phyloP scores from a whole-genome alignment of 2,797 vertebrate genomes.

The Siniperca undulata region DNA sequence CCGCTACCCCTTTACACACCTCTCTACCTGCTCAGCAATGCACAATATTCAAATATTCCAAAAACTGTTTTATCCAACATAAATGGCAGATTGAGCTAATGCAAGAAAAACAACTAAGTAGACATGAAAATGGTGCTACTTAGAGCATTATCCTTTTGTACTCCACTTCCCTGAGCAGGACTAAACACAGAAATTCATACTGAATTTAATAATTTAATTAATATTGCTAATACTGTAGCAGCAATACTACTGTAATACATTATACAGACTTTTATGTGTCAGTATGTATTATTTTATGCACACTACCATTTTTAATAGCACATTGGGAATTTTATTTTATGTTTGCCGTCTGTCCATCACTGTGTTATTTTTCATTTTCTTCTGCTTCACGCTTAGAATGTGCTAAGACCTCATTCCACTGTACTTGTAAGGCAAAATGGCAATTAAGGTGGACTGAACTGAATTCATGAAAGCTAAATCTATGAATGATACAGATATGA shows the following conservation, averaged over 20 bases:
- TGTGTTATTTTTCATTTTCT: constrained; percentile 7
- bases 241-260: not conserved
- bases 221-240: not conserved
- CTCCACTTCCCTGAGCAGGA: constrained; percentile 9
- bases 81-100: constrained; percentile 1
- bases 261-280: not conserved
- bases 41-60: not conserved
- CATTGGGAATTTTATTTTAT: not conserved
- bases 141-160: not conserved
- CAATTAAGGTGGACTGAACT: constrained; percentile 46
- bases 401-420: constrained; percentile 20
- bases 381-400: not conserved
- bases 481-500: constrained; percentile 49
- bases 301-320: not conserved
- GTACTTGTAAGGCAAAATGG: constrained; percentile 41
- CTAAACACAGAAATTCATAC: not conserved
- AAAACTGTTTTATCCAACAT: not conserved
- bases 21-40: not conserved
- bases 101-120: not conserved
- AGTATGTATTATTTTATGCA: constrained; percentile 19
- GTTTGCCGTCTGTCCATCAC: not conserved
- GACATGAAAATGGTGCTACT: not conserved
- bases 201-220: not conserved
- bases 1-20: not conserved
- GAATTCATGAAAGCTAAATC: constrained; percentile 50